phyloP scores from a whole-genome alignment of 1,140 invertebrate genomes.

The Drosophila aff. region DNA sequence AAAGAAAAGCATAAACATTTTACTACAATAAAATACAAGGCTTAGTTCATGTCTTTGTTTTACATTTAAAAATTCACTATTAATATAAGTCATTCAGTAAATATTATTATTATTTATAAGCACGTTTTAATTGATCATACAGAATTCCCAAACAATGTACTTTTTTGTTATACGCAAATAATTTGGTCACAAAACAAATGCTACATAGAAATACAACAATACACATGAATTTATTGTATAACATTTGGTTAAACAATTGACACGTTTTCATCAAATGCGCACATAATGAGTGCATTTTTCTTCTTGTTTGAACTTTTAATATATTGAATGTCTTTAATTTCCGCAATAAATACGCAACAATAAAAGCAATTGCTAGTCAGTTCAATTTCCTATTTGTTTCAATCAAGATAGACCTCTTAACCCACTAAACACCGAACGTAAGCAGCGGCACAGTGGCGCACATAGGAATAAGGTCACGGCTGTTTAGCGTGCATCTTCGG shows the following conservation, averaged over 20 bases:
- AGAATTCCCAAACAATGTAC: background rate
- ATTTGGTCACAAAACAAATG: background rate
- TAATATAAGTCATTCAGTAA: background rate
- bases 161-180: background rate
- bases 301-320: background rate
- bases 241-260: slow-evolving; percentile 2
- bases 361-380: background rate
- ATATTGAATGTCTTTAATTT: background rate
- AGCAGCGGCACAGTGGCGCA: slow-evolving; percentile 57
- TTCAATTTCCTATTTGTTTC: slow-evolving; percentile 14
- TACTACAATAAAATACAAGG: too few relatives aligned
- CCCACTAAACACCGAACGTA: background rate
- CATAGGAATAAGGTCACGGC: slow-evolving; percentile 70
- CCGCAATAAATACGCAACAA: background rate
- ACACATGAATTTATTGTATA: background rate
- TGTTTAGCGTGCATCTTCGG: slow-evolving; percentile 19
- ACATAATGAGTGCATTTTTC: background rate
- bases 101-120: background rate
- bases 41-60: background rate
- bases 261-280: background rate
- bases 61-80: background rate
- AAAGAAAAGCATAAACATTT: background rate
- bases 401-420: background rate
- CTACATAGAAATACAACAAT: background rate
- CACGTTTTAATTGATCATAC: background rate